Conservation (phyloP, 1,140 invertebrate genomes). For the Pseudomyrmex cubaensis region DNA sequence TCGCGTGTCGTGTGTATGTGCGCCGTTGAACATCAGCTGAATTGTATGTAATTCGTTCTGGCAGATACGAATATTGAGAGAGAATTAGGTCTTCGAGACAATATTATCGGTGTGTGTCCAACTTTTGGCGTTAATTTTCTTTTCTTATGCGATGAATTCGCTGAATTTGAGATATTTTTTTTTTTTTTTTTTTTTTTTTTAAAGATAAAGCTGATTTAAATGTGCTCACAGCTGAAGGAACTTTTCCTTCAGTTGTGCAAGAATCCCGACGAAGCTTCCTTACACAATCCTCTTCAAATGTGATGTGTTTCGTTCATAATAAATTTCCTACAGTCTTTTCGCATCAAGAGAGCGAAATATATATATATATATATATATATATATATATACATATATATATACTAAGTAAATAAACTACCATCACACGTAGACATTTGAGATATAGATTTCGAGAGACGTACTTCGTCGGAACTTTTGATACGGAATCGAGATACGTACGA, state of each 20-base stretch:
- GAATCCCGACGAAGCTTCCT: no score
- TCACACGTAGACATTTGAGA: not conserved
- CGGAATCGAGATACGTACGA: not conserved
- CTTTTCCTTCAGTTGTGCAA: no score
- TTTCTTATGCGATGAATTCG: not conserved
- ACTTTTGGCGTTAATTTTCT: not conserved
- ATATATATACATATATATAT: not conserved
- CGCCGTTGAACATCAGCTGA: not conserved
- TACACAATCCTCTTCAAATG: not conserved
- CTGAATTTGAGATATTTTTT: no score
- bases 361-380: not conserved
- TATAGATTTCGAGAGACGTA: not conserved
- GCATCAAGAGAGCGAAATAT: not conserved
- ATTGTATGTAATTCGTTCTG: conserved; percentile 22
- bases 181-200: not conserved
- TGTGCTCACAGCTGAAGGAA: no score
- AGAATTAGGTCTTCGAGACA: not conserved
- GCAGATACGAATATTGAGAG: not conserved
- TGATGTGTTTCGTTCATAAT: not conserved
- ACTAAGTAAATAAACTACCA: conserved; percentile 11
- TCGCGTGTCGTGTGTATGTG: not conserved
- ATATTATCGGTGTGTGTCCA: no score
- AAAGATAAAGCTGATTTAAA: no score
- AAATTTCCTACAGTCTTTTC: not conserved
- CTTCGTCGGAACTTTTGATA: not conserved